A percentile compares a stretch with the other conserved stretches of the same genome.
These are phyloP conservation scores for Scomber scombrus DNA, from an alignment of 2,113 vertebrate species.

Conservation along the genomic window DNA sequence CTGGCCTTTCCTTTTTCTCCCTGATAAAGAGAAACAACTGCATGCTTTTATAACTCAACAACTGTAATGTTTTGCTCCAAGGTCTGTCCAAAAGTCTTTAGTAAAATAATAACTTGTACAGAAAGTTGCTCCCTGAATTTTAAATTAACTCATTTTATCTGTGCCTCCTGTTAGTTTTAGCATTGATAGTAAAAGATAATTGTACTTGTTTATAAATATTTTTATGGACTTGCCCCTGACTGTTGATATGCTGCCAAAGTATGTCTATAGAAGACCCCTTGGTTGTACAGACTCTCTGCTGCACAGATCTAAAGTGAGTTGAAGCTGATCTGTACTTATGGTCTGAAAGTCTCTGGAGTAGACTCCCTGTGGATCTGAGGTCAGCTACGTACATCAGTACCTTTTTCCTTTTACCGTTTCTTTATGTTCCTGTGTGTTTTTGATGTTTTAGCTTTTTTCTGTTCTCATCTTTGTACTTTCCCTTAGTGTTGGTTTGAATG, in stretches of 20 bases:
- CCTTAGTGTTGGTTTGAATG: too few species aligned
- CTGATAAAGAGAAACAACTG: neutral
- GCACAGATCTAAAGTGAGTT: neutral
- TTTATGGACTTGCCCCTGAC: neutral
- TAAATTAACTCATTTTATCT: neutral
- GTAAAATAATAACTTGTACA: neutral
- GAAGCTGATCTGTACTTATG: neutral
- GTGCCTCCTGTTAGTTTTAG: constrained; percentile 2
- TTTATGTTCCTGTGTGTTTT: too few species aligned
- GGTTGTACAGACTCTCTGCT: neutral
- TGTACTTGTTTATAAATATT: constrained; percentile 11
- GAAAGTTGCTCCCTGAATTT: too few species aligned
- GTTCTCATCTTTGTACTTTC: too few species aligned
- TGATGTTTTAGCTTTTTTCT: too few species aligned
- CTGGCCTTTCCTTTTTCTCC: neutral
- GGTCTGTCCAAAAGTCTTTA: constrained; percentile 5
- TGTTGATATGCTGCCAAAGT: too few species aligned
- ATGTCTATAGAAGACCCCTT: too few species aligned
- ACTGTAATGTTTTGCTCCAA: neutral
- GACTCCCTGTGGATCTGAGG: too few species aligned
- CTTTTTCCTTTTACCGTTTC: too few species aligned
- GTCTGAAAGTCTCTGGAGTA: too few species aligned
- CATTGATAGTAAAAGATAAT: neutral
- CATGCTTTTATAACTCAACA: neutral
- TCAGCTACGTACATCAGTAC: too few species aligned